Evolutionary conservation across 1,140 invertebrate species (phyloP).

Genomic region (Aradophagus sp.): DNA sequence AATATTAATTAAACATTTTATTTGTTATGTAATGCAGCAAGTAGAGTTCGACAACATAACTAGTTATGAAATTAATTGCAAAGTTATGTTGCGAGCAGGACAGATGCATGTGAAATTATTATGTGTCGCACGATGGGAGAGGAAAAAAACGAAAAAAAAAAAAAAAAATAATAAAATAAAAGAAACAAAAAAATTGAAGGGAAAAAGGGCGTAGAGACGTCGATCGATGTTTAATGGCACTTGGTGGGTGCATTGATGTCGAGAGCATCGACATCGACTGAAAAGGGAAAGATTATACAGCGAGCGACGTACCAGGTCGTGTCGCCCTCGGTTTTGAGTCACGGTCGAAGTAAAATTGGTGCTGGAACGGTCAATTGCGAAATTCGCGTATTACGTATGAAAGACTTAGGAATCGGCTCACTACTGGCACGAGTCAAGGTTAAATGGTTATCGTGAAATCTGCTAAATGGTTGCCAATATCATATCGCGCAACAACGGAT

Average conservation of each 20-base stretch:
- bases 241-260: constrained; percentile 13
- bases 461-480: constrained; percentile 44
- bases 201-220: constrained; percentile 18
- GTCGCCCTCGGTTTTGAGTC: constrained; percentile 62
- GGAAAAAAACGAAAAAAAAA: no score
- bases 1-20: no score
- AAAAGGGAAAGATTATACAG: constrained; percentile 43
- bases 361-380: constrained; percentile 63
- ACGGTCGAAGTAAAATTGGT: constrained; percentile 73
- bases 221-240: constrained; percentile 17
- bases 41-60: constrained; percentile 15
- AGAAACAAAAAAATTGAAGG: constrained; percentile 15
- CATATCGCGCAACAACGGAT: constrained; percentile 34
- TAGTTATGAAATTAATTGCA: constrained; percentile 14
- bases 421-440: constrained; percentile 66
- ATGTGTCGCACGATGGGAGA: no score
- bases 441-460: constrained; percentile 45
- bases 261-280: constrained; percentile 46
- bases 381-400: constrained; percentile 61
- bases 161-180: no score
- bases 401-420: constrained; percentile 62
- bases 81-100: constrained; percentile 4
- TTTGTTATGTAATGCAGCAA: no score
- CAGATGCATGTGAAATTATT: constrained; percentile 21
- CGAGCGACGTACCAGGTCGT: constrained; percentile 43